These are phyloP conservation scores for Corydoras maculifer DNA, from an alignment of 2,113 vertebrate species.

Conservation along the genomic window DNA sequence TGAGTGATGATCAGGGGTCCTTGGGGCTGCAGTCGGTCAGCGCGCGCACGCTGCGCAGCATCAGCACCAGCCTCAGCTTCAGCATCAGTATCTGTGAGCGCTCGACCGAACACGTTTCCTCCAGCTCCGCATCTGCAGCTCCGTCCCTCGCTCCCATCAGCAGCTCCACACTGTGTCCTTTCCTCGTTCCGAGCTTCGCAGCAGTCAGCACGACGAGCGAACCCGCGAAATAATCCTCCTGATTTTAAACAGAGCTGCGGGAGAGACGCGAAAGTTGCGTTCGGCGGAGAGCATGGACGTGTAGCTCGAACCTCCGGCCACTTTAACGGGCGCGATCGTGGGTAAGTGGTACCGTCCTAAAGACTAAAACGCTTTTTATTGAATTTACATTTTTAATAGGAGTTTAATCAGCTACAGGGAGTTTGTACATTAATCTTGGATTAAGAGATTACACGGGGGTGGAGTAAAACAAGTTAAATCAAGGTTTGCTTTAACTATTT, in stretches of 20 bases:
- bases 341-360: constrained; percentile 46
- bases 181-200: too few relatives aligned
- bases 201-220: too few relatives aligned
- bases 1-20: too few relatives aligned
- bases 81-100: not conserved
- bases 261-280: constrained; percentile 73
- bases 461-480: too few relatives aligned
- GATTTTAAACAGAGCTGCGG: not conserved
- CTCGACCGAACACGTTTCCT: not conserved
- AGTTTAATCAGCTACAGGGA: not conserved
- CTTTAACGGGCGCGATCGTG: constrained; percentile 34
- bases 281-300: constrained; percentile 56
- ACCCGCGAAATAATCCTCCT: not conserved
- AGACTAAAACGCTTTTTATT: not conserved
- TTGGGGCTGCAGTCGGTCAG: not conserved
- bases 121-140: not conserved
- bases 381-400: too few relatives aligned
- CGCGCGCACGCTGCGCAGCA: not conserved
- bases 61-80: not conserved
- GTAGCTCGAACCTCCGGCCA: constrained; percentile 49
- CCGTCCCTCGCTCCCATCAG: not conserved
- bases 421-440: not conserved
- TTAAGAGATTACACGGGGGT: too few relatives aligned
- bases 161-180: too few relatives aligned
- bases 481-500: too few relatives aligned